Evolutionary conservation across 2,888 invertebrate species (phyloP), one percentile per base, ranked within the genome.

Genomic region (Ceramica pisi): DNA sequence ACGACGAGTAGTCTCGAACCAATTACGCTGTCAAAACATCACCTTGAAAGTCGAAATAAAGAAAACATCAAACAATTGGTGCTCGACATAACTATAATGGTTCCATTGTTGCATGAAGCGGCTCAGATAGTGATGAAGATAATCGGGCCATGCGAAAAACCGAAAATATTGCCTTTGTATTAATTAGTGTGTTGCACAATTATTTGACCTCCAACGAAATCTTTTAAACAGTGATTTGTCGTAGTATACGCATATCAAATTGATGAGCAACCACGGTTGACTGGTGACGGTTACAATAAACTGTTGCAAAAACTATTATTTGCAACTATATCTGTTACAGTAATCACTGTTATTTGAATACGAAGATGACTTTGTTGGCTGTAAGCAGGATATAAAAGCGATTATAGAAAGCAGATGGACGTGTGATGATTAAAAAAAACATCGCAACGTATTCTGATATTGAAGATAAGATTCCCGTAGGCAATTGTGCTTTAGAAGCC

Each of bases 1-100:
- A 90, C 89, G 89, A 90, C 80, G 86, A 86, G 86, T 87, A 85
- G 86, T 89, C 88, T 88, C 86, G 78, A 85, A 90, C 90, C 92
- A 93, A 94, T 94, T 94, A 93, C 88, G 87, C 89, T 91, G 92
- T 94, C 94, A 95, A 94, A 94, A 94, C 92, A 92, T 93, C 90
- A 92, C 94, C 94, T 94, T 94, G 94, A 91, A 89, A 90, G 89
- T 88, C 77, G 87, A 88, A 91, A 90, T 90, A 91, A 92, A 93
- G 92, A 94, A 93, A 92, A 92, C 91, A 91, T 87, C 89, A 89
- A 85, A 88, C 89, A 88, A 90, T 89, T 85, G 88, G 87, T 88
- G 88, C 89, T 90, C 85, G 83, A 86, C 86, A 84, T 83, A 87
- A 89, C 90, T 87, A 91, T 94, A 95, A 94, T 93, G 89, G 89